These are phyloP conservation scores for Lagodon rhomboides DNA, from an alignment of 2,797 vertebrate genomes.

Conservation along the genomic window DNA sequence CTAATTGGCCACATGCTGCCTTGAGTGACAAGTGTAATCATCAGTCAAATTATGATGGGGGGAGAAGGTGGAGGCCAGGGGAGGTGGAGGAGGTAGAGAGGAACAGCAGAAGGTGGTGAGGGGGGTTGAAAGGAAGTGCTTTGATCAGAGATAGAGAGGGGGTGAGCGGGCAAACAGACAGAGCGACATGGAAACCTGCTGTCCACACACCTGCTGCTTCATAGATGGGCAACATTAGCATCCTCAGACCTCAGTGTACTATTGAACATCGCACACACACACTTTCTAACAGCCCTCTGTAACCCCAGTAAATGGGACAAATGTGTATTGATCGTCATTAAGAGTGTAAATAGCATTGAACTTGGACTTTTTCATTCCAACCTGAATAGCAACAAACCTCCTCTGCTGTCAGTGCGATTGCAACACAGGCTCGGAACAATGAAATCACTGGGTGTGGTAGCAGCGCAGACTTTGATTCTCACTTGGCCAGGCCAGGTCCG, in stretches of 20 bases:
- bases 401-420: constrained; percentile 14
- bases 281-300: constrained; percentile 2
- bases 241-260: constrained; percentile 41
- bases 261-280: constrained; percentile 30
- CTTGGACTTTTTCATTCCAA: constrained; percentile 37
- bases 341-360: constrained; percentile 31
- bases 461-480: constrained; percentile 34
- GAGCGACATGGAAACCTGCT: constrained; percentile 83
- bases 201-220: constrained; percentile 84
- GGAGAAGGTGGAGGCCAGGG: constrained; percentile 47
- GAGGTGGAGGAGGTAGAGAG: constrained; percentile 56
- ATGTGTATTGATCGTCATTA: constrained; percentile 15
- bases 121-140: constrained; percentile 76
- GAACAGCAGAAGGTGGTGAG: constrained; percentile 69
- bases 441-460: constrained; percentile 49
- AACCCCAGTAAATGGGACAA: constrained; percentile 17
- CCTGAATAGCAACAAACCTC: constrained; percentile 18
- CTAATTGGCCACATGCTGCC: constrained; percentile 90
- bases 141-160: constrained; percentile 77
- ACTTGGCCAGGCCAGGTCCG: constrained; percentile 27
- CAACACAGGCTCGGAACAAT: constrained; percentile 50
- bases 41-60: constrained; percentile 92
- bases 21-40: constrained; percentile 95
- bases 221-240: constrained; percentile 65
- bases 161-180: constrained; percentile 71